These are phyloP conservation scores for Agrochola macilenta DNA, from an alignment of 2,888 invertebrate genomes.

Conservation along the genomic window DNA sequence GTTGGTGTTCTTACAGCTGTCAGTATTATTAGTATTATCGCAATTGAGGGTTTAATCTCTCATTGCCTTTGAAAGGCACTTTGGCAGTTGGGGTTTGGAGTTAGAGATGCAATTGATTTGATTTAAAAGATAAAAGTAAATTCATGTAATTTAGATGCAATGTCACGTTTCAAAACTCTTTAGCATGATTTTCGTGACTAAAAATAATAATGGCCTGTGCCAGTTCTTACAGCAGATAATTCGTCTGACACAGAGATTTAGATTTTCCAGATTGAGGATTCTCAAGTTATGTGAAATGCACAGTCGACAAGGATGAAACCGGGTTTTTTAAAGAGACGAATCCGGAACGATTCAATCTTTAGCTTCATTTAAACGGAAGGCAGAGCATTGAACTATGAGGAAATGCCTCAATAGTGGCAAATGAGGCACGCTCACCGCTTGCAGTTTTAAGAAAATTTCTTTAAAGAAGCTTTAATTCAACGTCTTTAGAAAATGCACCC, in stretches of 20 bases:
- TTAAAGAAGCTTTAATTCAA: constrained; percentile 87
- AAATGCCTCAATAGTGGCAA: constrained; percentile 87
- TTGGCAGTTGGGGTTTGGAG: not conserved
- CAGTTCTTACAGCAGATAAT: constrained; percentile 38
- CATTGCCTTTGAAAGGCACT: constrained; percentile 6
- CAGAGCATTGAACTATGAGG: constrained; percentile 80
- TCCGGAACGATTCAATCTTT: constrained; percentile 79
- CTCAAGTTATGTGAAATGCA: constrained; percentile 64
- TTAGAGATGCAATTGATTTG: not conserved
- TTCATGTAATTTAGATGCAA: not conserved
- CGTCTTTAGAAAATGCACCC: constrained; percentile 89
- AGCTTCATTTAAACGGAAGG: constrained; percentile 81
- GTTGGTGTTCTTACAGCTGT: constrained; percentile 43
- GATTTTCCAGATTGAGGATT: constrained; percentile 39
- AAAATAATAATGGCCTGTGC: constrained; percentile 39
- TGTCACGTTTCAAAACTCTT: not conserved
- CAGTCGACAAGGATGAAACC: constrained; percentile 61
- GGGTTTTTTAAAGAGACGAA: constrained; percentile 74
- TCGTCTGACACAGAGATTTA: constrained; percentile 41
- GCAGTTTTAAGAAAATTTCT: constrained; percentile 87
- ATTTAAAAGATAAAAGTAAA: constrained; percentile 1
- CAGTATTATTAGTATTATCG: constrained; percentile 19
- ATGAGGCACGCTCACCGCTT: constrained; percentile 86
- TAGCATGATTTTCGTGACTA: not conserved
- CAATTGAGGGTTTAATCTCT: constrained; percentile 12